Conservation (phyloP, 2,113 vertebrate species). For the Bombycilla garrulus region DNA sequence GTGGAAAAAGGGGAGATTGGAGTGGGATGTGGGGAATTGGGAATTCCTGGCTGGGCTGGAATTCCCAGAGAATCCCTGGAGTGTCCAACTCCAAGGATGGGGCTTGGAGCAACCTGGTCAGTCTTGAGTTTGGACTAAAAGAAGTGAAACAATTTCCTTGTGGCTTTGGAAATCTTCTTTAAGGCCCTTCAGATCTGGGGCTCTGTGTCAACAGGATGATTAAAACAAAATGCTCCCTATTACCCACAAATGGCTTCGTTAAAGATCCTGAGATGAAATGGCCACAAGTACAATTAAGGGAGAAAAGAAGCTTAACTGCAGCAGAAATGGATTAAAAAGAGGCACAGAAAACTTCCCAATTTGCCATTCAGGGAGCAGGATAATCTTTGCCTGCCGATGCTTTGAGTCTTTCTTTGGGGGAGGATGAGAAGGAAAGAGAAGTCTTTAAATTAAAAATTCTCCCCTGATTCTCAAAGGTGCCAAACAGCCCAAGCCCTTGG, state of each 20-base stretch:
- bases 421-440: slow-evolving; percentile 48
- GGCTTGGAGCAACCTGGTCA: background rate
- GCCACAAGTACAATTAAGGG: slow-evolving; percentile 21
- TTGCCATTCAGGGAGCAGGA: slow-evolving; percentile 17
- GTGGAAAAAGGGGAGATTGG: too few relatives aligned
- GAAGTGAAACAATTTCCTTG: background rate
- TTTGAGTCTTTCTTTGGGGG: slow-evolving; percentile 50
- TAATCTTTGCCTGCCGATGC: slow-evolving; percentile 33
- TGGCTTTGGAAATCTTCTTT: background rate
- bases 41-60: background rate
- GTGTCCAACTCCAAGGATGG: background rate
- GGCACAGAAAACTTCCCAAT: slow-evolving; percentile 48
- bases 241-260: background rate
- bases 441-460: slow-evolving; percentile 66
- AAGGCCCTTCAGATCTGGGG: accelerated
- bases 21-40: background rate
- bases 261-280: slow-evolving; percentile 6
- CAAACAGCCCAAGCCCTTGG: slow-evolving; percentile 37
- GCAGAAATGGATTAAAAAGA: slow-evolving; percentile 17
- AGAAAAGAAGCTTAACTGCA: slow-evolving; percentile 25
- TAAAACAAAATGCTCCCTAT: slow-evolving; percentile 14
- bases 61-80: background rate
- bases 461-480: slow-evolving; percentile 57
- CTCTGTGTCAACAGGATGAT: slow-evolving; percentile 2
- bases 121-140: background rate